Evolutionary conservation across 2,888 invertebrate species (phyloP).

Genomic region (Lasioglossum figueresi): DNA sequence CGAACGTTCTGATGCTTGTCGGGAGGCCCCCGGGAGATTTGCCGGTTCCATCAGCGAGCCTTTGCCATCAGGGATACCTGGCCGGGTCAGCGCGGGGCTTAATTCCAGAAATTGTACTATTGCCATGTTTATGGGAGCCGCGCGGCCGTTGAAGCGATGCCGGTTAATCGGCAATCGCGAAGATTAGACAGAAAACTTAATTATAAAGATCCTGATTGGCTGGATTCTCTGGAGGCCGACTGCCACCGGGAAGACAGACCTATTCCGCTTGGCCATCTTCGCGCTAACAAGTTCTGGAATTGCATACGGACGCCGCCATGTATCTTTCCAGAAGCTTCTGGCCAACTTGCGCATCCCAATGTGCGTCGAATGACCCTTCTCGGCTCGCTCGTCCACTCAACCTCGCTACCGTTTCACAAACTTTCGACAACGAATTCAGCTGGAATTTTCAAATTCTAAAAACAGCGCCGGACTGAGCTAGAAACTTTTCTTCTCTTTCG

Average conservation of each 20-base stretch:
- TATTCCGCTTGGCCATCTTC: slow-evolving; percentile 35
- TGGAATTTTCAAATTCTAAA: background rate
- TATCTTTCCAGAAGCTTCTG: slow-evolving; percentile 30
- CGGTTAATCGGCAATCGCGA: slow-evolving; percentile 78
- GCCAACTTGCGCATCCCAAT: background rate
- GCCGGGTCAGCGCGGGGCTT: slow-evolving; percentile 51
- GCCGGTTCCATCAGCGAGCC: slow-evolving; percentile 55
- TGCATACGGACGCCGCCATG: slow-evolving; percentile 44
- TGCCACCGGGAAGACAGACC: slow-evolving; percentile 51
- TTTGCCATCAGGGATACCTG: slow-evolving; percentile 41
- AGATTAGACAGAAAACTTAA: slow-evolving; percentile 82
- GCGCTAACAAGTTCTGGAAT: slow-evolving; percentile 62
- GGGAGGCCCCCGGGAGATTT: slow-evolving; percentile 63
- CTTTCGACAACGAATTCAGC: background rate
- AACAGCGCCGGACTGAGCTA: background rate
- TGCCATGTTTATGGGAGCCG: slow-evolving; percentile 73
- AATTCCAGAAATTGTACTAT: slow-evolving; percentile 74
- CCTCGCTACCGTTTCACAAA: background rate
- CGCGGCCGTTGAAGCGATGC: slow-evolving; percentile 62
- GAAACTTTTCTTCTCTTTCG: background rate
- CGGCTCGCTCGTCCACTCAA: background rate
- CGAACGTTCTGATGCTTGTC: slow-evolving; percentile 66
- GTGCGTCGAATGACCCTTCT: background rate
- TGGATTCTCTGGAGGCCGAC: slow-evolving; percentile 76
- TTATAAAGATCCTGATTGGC: slow-evolving; percentile 82